These are phyloP conservation scores for Macquaria ambigua DNA, from an alignment of 2,113 vertebrate genomes.

Conservation along the genomic window DNA sequence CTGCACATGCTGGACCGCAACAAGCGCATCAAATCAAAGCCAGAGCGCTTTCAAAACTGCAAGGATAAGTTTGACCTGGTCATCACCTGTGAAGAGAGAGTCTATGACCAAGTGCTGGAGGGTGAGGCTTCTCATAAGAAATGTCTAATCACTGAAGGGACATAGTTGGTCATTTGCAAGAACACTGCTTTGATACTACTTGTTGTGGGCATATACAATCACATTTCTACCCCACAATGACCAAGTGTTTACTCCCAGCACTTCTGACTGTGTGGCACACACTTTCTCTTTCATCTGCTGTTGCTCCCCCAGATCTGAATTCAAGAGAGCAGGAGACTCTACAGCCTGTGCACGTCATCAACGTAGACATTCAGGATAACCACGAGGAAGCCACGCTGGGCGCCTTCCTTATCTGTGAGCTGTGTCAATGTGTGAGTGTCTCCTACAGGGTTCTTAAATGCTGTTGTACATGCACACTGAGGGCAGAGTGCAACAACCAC, in stretches of 20 bases:
- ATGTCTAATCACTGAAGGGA: not conserved
- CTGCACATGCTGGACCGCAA: slow-evolving; percentile 99
- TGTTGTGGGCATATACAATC: not conserved
- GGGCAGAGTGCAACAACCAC: not conserved
- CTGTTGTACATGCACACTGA: not conserved
- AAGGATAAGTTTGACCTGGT: slow-evolving; percentile 97
- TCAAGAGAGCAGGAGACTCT: slow-evolving; percentile 97
- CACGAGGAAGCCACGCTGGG: slow-evolving; percentile 98
- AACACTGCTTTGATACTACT: not conserved
- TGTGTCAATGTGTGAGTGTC: slow-evolving; percentile 98
- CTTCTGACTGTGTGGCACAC: not conserved
- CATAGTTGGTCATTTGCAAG: not conserved
- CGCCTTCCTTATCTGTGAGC: slow-evolving; percentile 98
- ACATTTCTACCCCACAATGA: not conserved
- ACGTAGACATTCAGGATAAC: slow-evolving; percentile 99
- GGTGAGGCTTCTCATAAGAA: slow-evolving; percentile 84
- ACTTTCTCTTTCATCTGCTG: slow-evolving; percentile 13
- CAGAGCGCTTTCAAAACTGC: slow-evolving; percentile 97
- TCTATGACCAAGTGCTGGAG: slow-evolving; percentile 99
- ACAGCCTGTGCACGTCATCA: slow-evolving; percentile 97
- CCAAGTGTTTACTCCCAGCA: not conserved
- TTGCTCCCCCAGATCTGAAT: slow-evolving; percentile 81
- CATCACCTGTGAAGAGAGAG: slow-evolving; percentile 97
- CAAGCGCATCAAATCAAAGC: slow-evolving; percentile 96
- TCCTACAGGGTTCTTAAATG: not conserved